These are phyloP conservation scores for Tupaia chinensis DNA, from an alignment of 2,113 vertebrate species.

Conservation along the genomic window DNA sequence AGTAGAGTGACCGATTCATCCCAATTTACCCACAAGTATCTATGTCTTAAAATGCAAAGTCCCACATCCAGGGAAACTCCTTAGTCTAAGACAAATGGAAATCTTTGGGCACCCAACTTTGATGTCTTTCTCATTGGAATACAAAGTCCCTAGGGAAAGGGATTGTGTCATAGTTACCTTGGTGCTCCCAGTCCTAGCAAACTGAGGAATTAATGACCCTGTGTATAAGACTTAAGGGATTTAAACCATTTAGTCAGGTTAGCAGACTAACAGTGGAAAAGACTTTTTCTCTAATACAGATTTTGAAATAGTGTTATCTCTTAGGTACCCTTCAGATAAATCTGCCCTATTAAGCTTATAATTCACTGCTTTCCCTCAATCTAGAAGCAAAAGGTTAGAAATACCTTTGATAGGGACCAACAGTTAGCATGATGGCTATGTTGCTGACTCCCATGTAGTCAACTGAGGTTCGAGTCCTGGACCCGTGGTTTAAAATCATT, in stretches of 20 bases:
- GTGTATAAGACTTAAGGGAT: neutral
- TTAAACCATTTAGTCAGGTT: neutral
- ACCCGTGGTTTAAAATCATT: too few relatives aligned
- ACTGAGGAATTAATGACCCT: neutral
- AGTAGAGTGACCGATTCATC: neutral
- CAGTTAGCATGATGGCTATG: too few relatives aligned
- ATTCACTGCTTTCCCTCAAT: neutral
- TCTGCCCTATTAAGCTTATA: neutral
- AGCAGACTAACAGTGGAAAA: neutral
- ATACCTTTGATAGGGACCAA: neutral
- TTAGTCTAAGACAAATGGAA: neutral
- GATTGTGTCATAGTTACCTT: neutral
- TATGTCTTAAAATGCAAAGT: neutral
- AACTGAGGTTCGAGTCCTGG: too few relatives aligned
- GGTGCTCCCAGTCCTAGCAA: neutral
- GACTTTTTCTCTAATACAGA: neutral
- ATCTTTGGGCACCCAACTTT: neutral
- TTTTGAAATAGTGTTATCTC: neutral
- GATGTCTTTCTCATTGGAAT: neutral
- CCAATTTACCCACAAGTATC: neutral
- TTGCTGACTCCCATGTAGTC: too few relatives aligned
- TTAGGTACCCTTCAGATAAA: slow-evolving; percentile 5
- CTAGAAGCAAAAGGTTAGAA: slow-evolving; percentile 31
- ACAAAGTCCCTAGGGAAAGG: neutral
- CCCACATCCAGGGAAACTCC: neutral